Evolutionary conservation across 1,140 invertebrate genomes (phyloP), one percentile per base, ranked within the genome.

Genomic region (Pectinophora gossypiella): DNA sequence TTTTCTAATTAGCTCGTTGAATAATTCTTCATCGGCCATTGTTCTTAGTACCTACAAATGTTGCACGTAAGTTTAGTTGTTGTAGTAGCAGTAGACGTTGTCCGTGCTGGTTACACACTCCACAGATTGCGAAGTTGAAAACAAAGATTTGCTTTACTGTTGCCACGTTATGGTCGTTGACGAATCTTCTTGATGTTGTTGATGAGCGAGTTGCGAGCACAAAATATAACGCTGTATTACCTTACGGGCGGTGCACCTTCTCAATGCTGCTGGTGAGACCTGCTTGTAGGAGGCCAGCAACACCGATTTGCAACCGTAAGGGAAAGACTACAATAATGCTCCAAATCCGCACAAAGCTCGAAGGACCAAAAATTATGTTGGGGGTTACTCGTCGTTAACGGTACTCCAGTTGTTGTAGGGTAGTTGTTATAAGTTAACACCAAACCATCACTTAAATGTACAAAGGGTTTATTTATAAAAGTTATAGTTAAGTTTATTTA

Each of bases 321-420:
- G 16, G 27, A 32, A 32, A 32, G n/a, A n/a, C n/a, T n/a, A n/a
- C n/a, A n/a, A 9, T 32, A 32, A 12, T 32, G 27, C 27, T n/a
- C 16, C 12, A 7, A 15, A 12, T 15, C 6, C 36, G 36, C 36
- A 18, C n/a, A 40, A 15, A 18, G 36, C 36, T 6, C 36, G 36
- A 40, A 40, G 36, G 36, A 40, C 36, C 36, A 40, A 2, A 40
- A 40, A 40, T n/a, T n/a, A n/a, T n/a, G n/a, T n/a, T n/a, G n/a
- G n/a, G n/a, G n/a, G n/a, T n/a, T n/a, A n/a, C n/a, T n/a, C n/a
- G n/a, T n/a, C n/a, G n/a, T n/a, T n/a, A n/a, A n/a, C n/a, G n/a
- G n/a, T n/a, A n/a, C n/a, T n/a, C n/a, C n/a, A n/a, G n/a, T n/a
- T n/a, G n/a, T n/a, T n/a, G n/a, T n/a, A n/a, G n/a, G n/a, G n/a